Percentiles rank a stretch among this genome's conserved stretches.
Conservation (phyloP, 2,888 invertebrate species). For the Epinotia bilunana region DNA sequence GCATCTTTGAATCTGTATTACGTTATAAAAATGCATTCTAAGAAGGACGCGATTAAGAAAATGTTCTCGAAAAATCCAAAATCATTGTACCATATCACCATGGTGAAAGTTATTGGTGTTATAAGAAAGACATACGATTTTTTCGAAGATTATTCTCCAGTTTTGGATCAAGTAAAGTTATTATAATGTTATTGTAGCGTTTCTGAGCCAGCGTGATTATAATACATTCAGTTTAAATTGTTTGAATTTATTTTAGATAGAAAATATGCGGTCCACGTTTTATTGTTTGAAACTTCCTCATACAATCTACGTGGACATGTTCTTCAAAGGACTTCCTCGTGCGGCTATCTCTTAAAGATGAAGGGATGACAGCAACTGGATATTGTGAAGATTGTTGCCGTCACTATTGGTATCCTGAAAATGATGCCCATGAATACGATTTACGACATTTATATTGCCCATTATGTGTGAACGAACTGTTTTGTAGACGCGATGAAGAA, state of each 20-base stretch:
- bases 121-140: constrained; percentile 5
- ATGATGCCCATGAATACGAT: constrained; percentile 6
- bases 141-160: background rate
- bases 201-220: constrained; percentile 13
- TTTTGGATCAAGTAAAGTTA: constrained; percentile 15
- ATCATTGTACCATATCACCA: background rate
- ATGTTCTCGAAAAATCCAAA: background rate
- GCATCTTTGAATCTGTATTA: no score
- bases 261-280: constrained; percentile 9
- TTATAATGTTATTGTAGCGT: constrained; percentile 16
- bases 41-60: background rate
- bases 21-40: no score
- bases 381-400: constrained; percentile 21
- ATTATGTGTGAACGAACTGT: constrained; percentile 21
- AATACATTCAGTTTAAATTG: constrained; percentile 7
- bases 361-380: constrained; percentile 14
- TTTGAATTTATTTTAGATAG: constrained; percentile 13
- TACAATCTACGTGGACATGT: no score
- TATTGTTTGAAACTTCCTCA: no score
- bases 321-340: no score
- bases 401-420: constrained; percentile 10
- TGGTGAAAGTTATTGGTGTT: background rate
- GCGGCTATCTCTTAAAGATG: constrained; percentile 1
- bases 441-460: constrained; percentile 13
- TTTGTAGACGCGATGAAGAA: constrained; percentile 11